These are phyloP conservation scores for Aphaenogaster floridana DNA, from an alignment of 1,140 invertebrate species.

Conservation along the genomic window DNA sequence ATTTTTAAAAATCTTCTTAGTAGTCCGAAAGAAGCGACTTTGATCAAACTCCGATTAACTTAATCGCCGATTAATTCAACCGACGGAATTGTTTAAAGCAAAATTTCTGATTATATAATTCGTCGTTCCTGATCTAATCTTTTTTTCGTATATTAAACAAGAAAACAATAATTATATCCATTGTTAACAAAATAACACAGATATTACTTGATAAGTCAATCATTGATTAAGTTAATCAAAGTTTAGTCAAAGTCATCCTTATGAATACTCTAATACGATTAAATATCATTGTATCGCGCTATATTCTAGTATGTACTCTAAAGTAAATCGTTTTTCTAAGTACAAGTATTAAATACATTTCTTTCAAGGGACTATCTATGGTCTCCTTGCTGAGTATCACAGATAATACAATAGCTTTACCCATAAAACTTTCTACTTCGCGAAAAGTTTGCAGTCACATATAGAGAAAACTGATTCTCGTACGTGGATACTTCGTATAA, in stretches of 20 bases:
- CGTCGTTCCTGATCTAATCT: background rate
- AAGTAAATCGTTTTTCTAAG: background rate
- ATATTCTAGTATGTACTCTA: background rate
- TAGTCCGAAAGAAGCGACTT: background rate
- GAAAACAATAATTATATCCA: background rate
- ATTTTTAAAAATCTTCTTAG: background rate
- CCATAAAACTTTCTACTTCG: background rate
- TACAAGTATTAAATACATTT: conserved; percentile 3
- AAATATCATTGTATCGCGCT: background rate
- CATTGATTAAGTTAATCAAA: background rate
- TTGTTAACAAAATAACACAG: background rate
- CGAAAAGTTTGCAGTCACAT: background rate
- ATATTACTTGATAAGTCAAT: background rate
- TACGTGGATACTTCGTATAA: conserved; percentile 53
- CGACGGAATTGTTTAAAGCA: background rate
- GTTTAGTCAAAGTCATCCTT: background rate
- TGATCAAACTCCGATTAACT: background rate
- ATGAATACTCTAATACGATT: background rate
- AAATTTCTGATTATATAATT: background rate
- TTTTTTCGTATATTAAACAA: background rate
- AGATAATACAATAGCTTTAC: background rate
- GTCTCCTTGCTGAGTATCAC: background rate
- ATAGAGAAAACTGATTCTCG: conserved; percentile 19
- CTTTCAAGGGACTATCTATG: background rate
- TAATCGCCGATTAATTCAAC: background rate